These are phyloP conservation scores for Hermaeophaga mercurialis DNA, from an alignment of 2,888 invertebrate genomes.

Conservation along the genomic window DNA sequence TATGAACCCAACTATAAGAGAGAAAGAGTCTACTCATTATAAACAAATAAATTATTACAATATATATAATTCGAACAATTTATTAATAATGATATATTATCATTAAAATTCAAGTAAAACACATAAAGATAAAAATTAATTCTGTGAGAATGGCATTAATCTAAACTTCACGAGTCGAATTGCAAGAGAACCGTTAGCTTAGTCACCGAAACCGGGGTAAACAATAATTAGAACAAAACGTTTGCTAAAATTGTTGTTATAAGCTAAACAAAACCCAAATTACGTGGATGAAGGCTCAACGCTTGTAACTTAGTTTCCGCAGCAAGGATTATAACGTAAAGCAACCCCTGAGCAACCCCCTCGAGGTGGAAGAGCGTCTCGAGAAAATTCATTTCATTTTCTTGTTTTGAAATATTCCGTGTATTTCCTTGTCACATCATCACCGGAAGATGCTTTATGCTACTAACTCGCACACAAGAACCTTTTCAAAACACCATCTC, in stretches of 20 bases:
- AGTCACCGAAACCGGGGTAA: neutral
- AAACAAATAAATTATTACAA: too few species aligned
- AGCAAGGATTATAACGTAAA: constrained; percentile 31
- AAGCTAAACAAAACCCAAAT: constrained; percentile 26
- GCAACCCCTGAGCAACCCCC: constrained; percentile 19
- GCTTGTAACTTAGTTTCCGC: constrained; percentile 31
- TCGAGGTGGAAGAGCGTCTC: constrained; percentile 2
- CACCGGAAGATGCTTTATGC: constrained; percentile 3
- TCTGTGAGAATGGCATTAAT: too few species aligned
- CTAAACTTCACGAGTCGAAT: neutral
- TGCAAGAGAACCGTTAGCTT: neutral
- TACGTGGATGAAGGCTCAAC: constrained; percentile 25
- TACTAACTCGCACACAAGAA: too few species aligned
- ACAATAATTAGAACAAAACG: constrained; percentile 25
- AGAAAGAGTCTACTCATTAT: too few species aligned
- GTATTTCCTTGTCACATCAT: constrained; percentile 12
- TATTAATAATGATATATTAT: too few species aligned
- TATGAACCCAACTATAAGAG: too few species aligned
- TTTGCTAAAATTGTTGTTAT: constrained; percentile 23
- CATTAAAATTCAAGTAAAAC: too few species aligned
- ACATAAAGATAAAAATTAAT: too few species aligned
- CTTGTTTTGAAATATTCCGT: constrained; percentile 12
- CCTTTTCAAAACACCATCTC: too few species aligned
- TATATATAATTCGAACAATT: too few species aligned
- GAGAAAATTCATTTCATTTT: constrained; percentile 17